A percentile compares a stretch with the other conserved stretches of the same genome.
These are phyloP conservation scores for Gavialis gangeticus DNA, from an alignment of 2,113 vertebrate genomes.

Conservation along the genomic window DNA sequence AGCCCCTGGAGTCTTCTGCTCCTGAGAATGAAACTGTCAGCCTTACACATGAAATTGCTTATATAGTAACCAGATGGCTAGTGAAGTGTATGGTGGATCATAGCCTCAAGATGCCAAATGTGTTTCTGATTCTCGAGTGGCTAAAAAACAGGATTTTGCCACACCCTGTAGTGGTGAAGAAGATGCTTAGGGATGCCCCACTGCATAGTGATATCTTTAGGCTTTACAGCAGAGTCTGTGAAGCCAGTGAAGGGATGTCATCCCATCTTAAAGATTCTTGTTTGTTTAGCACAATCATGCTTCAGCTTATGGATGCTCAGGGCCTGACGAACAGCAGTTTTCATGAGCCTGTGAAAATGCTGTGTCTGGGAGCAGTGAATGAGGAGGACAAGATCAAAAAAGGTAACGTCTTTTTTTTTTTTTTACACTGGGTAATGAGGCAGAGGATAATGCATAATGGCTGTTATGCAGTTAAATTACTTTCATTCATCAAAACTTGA, in stretches of 20 bases:
- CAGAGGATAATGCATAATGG: not conserved
- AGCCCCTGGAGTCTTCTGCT: not conserved
- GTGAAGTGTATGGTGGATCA: conserved; percentile 76
- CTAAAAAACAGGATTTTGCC: conserved; percentile 73
- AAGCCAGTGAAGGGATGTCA: not conserved
- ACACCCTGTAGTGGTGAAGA: not conserved
- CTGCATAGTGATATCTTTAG: conserved; percentile 79
- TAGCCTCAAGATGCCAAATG: conserved; percentile 31
- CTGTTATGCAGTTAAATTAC: not conserved
- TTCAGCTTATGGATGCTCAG: conserved; percentile 78
- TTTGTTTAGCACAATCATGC: conserved; percentile 83
- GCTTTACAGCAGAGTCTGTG: conserved; percentile 80
- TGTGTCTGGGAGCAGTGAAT: conserved; percentile 61
- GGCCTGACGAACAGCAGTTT: conserved; percentile 3
- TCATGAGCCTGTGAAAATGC: conserved; percentile 55
- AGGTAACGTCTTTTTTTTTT: conserved; percentile 39
- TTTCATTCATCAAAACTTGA: not conserved
- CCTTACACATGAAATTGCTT: conserved; percentile 18
- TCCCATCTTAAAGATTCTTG: conserved; percentile 45
- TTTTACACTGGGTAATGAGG: fast-evolving
- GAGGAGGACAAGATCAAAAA: conserved; percentile 22
- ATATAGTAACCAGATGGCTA: conserved; percentile 81
- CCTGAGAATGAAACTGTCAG: not conserved
- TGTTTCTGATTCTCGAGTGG: conserved; percentile 79
- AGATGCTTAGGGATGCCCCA: conserved; percentile 71